Conservation (phyloP, 2,797 vertebrate genomes). For the Chrysocyon brachyurus region DNA sequence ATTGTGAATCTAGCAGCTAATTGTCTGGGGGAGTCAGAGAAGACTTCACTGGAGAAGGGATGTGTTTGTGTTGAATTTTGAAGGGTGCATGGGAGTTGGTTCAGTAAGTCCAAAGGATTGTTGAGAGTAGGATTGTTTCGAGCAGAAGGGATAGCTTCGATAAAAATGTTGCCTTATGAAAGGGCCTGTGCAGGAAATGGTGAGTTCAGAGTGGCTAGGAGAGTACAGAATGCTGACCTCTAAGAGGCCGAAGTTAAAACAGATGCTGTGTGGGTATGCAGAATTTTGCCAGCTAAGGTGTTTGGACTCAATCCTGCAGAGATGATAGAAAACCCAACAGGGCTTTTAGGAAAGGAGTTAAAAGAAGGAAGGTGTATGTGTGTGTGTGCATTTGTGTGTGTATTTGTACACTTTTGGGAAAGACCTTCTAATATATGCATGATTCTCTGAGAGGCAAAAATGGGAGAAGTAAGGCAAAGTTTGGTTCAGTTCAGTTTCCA, state of each 20-base stretch:
- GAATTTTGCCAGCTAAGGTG: not conserved
- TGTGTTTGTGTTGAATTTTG: not conserved
- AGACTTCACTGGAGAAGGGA: not conserved
- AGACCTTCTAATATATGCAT: not conserved
- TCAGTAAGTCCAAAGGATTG: not conserved
- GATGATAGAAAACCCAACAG: not conserved
- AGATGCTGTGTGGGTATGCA: not conserved
- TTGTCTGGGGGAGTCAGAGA: not conserved
- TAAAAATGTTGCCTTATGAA: not conserved
- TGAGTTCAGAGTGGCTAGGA: not conserved
- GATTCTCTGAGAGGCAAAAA: not conserved
- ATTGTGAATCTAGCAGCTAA: not conserved
- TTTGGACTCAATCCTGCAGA: slow-evolving; percentile 14
- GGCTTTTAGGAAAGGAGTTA: not conserved
- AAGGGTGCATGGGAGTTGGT: not conserved
- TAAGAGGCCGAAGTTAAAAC: slow-evolving; percentile 3
- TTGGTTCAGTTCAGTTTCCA: not conserved
- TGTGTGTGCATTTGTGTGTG: not conserved
- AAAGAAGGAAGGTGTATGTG: not conserved
- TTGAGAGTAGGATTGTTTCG: not conserved
- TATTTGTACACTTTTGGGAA: not conserved
- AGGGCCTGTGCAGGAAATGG: not conserved
- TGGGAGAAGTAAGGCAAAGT: not conserved
- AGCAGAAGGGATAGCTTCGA: not conserved
- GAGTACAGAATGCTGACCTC: not conserved